Conservation (phyloP, 2,888 invertebrate genomes). For the Drosophila suboccidentalis region DNA sequence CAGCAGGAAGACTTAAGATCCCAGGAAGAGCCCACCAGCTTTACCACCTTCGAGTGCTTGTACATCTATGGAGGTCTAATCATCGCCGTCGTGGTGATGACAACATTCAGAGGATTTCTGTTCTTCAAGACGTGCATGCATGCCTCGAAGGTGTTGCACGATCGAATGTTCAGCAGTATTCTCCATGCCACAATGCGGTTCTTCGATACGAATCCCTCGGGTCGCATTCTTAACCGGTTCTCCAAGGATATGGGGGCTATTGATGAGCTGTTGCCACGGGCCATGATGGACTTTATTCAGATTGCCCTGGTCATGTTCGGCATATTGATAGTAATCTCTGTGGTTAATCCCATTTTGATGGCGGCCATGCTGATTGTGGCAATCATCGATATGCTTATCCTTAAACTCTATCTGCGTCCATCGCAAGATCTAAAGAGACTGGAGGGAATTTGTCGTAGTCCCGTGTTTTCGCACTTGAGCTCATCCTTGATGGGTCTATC, state of each 20-base stretch:
- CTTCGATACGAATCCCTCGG: constrained; percentile 94
- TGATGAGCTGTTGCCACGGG: constrained; percentile 87
- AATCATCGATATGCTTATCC: constrained; percentile 88
- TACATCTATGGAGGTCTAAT: constrained; percentile 85
- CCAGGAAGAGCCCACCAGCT: constrained; percentile 73
- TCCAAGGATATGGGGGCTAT: constrained; percentile 90
- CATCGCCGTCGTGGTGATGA: constrained; percentile 84
- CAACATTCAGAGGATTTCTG: constrained; percentile 88
- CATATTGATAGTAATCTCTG: constrained; percentile 90
- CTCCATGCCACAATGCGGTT: constrained; percentile 92
- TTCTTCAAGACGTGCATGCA: constrained; percentile 92
- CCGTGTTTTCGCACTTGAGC: constrained; percentile 96
- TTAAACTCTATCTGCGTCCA: constrained; percentile 90
- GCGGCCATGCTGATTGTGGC: constrained; percentile 89
- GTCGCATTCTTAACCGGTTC: constrained; percentile 91
- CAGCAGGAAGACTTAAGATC: constrained; percentile 84
- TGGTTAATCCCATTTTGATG: constrained; percentile 90
- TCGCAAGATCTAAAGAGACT: constrained; percentile 91
- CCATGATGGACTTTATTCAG: constrained; percentile 87
- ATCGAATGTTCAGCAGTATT: constrained; percentile 93
- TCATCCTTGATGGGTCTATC: constrained; percentile 94
- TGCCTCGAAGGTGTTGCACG: constrained; percentile 92
- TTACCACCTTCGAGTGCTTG: constrained; percentile 83
- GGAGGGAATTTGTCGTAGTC: constrained; percentile 92
- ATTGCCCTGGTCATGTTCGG: constrained; percentile 89